phyloP scores from a whole-genome alignment of 30 jellyfish, hydroid and myxozoan species.

The Cassiopea xamachana region DNA sequence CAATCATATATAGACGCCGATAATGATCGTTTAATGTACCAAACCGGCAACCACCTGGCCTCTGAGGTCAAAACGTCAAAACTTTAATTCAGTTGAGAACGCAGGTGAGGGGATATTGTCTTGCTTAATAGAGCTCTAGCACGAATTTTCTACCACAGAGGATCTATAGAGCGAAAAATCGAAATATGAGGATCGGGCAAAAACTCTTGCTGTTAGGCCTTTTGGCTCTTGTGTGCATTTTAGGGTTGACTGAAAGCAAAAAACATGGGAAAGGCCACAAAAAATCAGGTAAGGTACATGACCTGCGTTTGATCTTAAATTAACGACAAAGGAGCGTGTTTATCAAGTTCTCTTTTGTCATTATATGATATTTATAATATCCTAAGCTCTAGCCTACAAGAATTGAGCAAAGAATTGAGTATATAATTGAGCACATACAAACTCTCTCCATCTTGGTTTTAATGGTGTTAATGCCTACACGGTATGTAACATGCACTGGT shows the following conservation, averaged over 20 bases:
- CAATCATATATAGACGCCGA: conserved; percentile 58
- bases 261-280: conserved; percentile 63
- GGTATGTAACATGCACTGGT: no score
- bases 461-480: no score
- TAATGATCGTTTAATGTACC: conserved; percentile 28
- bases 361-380: no score
- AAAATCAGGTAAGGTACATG: conserved; percentile 46
- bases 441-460: no score
- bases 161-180: background rate
- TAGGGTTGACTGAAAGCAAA: conserved; percentile 33
- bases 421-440: no score
- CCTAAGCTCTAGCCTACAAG: no score
- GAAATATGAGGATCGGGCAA: conserved; percentile 27
- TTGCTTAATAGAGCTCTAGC: background rate
- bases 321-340: background rate
- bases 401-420: no score
- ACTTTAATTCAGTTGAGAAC: conserved; percentile 13
- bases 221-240: conserved; percentile 18
- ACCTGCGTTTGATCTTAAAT: background rate
- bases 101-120: background rate
- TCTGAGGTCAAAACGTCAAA: conserved; percentile 72
- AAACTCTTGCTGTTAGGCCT: conserved; percentile 18
- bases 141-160: background rate
- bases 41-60: conserved; percentile 81
- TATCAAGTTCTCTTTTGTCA: no score